Percentiles rank a stretch among this genome's conserved stretches.
Conservation (phyloP, 92 coral and sea anemone species). For the Umimayanthus chanpuru region DNA sequence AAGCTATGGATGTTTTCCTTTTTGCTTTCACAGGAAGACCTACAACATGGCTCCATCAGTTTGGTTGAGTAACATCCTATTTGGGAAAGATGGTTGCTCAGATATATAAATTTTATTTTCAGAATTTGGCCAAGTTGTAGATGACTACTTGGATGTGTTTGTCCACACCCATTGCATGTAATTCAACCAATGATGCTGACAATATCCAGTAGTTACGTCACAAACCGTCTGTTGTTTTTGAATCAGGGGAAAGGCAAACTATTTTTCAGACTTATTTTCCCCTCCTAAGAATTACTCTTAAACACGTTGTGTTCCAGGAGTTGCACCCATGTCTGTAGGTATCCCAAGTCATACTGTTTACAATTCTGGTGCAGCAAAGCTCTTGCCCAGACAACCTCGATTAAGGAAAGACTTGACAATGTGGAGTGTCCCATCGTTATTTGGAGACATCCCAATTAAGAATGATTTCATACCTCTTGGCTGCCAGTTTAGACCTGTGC, state of each 20-base stretch:
- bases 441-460: constrained; percentile 44
- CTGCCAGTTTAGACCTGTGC: constrained; percentile 34
- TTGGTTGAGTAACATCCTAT: constrained; percentile 56
- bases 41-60: constrained; percentile 61
- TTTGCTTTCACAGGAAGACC: constrained; percentile 63
- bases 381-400: constrained; percentile 41
- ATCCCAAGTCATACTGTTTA: constrained; percentile 30
- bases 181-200: constrained; percentile 44
- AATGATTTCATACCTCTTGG: constrained; percentile 57
- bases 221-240: constrained; percentile 55
- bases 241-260: constrained; percentile 41
- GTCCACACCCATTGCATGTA: constrained; percentile 53
- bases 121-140: constrained; percentile 35
- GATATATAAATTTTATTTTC: constrained; percentile 49
- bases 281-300: constrained; percentile 55
- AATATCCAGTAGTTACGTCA: constrained; percentile 34
- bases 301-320: constrained; percentile 45
- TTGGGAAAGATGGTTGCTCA: constrained; percentile 46
- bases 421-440: constrained; percentile 48
- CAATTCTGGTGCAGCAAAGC: constrained; percentile 10
- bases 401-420: constrained; percentile 39
- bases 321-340: constrained; percentile 46
- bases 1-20: constrained; percentile 60
- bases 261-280: constrained; percentile 54
- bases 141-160: constrained; percentile 64